These are phyloP conservation scores for Drosophila nr. fundita DNA, from an alignment of 2,888 invertebrate species.

Conservation along the genomic window DNA sequence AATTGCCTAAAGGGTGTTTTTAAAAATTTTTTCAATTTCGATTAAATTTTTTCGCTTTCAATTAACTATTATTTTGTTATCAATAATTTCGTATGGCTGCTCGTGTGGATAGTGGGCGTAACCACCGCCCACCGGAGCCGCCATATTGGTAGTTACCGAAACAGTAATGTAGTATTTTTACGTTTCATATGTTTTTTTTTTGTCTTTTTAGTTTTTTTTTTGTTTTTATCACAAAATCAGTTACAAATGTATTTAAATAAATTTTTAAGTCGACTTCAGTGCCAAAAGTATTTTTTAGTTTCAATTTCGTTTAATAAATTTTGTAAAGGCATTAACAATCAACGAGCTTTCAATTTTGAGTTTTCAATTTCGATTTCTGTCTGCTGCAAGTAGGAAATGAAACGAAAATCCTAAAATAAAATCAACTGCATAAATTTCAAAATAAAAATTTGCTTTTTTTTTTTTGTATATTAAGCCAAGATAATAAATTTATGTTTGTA, in stretches of 20 bases:
- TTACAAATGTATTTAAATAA: slow-evolving; percentile 84
- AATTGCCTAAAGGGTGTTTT: slow-evolving; percentile 80
- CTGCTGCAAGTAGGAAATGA: slow-evolving; percentile 47
- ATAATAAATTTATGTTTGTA: slow-evolving; percentile 47
- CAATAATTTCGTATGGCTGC: slow-evolving; percentile 80
- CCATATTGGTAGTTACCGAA: slow-evolving; percentile 80
- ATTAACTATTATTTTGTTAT: slow-evolving; percentile 77
- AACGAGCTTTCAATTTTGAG: slow-evolving; percentile 75
- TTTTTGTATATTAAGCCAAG: slow-evolving; percentile 32
- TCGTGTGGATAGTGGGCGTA: slow-evolving; percentile 26
- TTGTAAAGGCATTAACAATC: slow-evolving; percentile 84
- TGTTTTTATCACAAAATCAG: slow-evolving; percentile 85
- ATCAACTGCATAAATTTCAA: slow-evolving; percentile 39
- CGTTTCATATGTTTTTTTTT: slow-evolving; percentile 74
- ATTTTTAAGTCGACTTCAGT: slow-evolving; percentile 60
- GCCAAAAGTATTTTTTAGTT: slow-evolving; percentile 55
- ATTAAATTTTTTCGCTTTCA: slow-evolving; percentile 56
- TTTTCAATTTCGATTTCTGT: slow-evolving; percentile 71
- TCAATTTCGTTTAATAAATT: slow-evolving; percentile 65
- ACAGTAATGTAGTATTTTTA: slow-evolving; percentile 71
- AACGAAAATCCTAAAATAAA: slow-evolving; percentile 34
- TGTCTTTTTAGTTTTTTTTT: slow-evolving; percentile 58
- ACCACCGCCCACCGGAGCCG: slow-evolving; percentile 18
- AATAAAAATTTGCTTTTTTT: slow-evolving; percentile 15
- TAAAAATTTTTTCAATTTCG: slow-evolving; percentile 50